Evolutionary conservation across 2,888 invertebrate genomes (phyloP).

Genomic region (Hemithea aestivaria): DNA sequence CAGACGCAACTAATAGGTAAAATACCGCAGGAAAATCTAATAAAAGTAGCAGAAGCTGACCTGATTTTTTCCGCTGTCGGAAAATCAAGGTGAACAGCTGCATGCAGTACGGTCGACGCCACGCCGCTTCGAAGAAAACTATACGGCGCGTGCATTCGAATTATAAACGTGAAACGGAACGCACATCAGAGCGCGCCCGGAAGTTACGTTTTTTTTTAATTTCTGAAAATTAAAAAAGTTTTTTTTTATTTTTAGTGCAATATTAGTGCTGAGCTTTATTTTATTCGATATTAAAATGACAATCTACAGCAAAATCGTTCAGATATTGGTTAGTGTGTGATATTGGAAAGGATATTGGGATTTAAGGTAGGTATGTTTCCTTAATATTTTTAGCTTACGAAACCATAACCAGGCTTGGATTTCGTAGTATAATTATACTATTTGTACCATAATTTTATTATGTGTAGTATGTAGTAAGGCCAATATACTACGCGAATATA

Average conservation of each 20-base stretch:
- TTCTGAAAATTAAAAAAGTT: constrained; percentile 24
- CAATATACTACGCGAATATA: too few species aligned
- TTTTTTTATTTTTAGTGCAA: constrained; percentile 16
- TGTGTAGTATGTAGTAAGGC: too few species aligned
- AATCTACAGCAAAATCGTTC: constrained; percentile 73
- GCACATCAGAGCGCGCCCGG: constrained; percentile 29
- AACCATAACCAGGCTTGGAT: neutral
- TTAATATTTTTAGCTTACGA: neutral
- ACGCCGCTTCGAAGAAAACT: constrained; percentile 41
- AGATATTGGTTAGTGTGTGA: constrained; percentile 72
- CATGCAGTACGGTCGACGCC: constrained; percentile 26
- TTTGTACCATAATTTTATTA: too few species aligned
- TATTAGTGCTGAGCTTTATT: constrained; percentile 26
- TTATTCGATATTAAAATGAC: constrained; percentile 53
- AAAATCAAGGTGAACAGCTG: constrained; percentile 62
- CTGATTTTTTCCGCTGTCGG: constrained; percentile 28
- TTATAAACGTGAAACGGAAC: constrained; percentile 45
- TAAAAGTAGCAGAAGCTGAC: constrained; percentile 8
- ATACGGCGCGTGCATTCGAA: constrained; percentile 41
- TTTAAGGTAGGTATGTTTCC: constrained; percentile 33
- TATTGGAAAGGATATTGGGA: constrained; percentile 28
- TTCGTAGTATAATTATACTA: too few species aligned
- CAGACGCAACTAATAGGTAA: too few species aligned
- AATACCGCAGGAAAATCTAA: neutral
- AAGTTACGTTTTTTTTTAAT: constrained; percentile 16